A percentile compares a stretch with the other conserved stretches of the same genome.
Evolutionary conservation across 1,140 invertebrate genomes (phyloP).

Genomic region (Musca domestica): DNA sequence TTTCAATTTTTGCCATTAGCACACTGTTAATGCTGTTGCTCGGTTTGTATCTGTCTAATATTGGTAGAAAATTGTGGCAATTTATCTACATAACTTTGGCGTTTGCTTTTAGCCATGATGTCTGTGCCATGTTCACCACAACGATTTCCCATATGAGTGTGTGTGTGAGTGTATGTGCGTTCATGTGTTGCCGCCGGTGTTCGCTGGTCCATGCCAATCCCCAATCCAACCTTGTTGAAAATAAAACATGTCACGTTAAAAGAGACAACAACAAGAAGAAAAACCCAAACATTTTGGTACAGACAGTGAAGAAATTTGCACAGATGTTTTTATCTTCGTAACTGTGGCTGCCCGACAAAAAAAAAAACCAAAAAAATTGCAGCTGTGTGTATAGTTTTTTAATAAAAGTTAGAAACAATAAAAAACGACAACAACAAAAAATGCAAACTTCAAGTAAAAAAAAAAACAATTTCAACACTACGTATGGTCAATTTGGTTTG

Average conservation of each 20-base stretch:
- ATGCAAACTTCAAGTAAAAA: neutral
- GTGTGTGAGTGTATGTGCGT: no score
- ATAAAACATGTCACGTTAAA: slow-evolving; percentile 10
- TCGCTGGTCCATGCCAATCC: no score
- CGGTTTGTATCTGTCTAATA: slow-evolving; percentile 11
- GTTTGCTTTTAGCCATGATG: slow-evolving; percentile 22
- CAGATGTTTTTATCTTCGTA: slow-evolving; percentile 15
- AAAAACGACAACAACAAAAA: neutral
- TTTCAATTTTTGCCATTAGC: no score
- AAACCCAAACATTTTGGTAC: neutral
- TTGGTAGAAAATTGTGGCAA: slow-evolving; percentile 20
- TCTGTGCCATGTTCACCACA: slow-evolving; percentile 2
- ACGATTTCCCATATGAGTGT: no score
- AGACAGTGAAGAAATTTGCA: neutral
- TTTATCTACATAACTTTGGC: slow-evolving; percentile 19
- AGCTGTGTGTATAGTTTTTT: neutral
- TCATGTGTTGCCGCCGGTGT: no score
- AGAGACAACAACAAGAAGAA: neutral
- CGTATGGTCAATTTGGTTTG: neutral
- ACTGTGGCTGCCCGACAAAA: neutral
- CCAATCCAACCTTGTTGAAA: neutral
- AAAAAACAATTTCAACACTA: neutral
- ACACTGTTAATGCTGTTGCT: neutral
- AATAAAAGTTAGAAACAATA: slow-evolving; percentile 4
- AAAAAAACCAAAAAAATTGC: neutral